These are phyloP conservation scores for Ptilorrhoa leucosticta DNA, from an alignment of 2,113 vertebrate species.

Conservation along the genomic window DNA sequence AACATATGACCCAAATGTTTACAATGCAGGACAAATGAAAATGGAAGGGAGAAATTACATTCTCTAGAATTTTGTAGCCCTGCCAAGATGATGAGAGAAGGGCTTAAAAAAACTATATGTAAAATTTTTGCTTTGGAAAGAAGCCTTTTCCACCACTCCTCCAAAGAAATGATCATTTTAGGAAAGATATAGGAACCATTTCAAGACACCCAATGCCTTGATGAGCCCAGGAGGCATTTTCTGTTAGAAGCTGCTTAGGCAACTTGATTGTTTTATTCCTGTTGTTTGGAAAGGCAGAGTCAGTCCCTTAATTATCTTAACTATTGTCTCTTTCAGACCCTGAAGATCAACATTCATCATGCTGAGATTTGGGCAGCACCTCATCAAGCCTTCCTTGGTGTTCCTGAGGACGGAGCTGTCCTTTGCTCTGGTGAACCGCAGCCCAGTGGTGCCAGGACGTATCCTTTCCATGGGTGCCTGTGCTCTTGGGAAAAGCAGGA, in stretches of 20 bases:
- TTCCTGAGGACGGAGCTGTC: slow-evolving; percentile 85
- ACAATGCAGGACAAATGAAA: neutral
- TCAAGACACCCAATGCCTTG: neutral
- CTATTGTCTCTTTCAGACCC: slow-evolving; percentile 30
- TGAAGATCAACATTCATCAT: neutral
- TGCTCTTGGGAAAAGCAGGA: neutral
- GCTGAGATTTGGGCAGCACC: slow-evolving; percentile 85
- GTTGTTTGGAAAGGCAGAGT: neutral
- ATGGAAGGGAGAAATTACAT: neutral
- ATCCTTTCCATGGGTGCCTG: slow-evolving; percentile 67
- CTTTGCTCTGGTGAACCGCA: slow-evolving; percentile 87
- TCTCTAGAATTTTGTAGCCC: neutral
- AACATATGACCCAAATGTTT: neutral
- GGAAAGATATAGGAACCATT: neutral
- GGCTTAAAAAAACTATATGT: neutral
- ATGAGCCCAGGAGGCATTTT: neutral
- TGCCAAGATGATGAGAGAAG: neutral
- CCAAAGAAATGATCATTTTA: neutral
- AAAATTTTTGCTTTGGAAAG: neutral
- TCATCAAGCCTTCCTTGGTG: slow-evolving; percentile 80
- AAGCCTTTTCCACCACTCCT: neutral
- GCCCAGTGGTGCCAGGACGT: slow-evolving; percentile 86
- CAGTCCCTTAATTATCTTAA: neutral
- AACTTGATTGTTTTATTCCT: neutral
- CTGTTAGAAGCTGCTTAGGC: neutral